phyloP scores from a whole-genome alignment of 2,888 invertebrate species.

The Calameuta idolon region DNA sequence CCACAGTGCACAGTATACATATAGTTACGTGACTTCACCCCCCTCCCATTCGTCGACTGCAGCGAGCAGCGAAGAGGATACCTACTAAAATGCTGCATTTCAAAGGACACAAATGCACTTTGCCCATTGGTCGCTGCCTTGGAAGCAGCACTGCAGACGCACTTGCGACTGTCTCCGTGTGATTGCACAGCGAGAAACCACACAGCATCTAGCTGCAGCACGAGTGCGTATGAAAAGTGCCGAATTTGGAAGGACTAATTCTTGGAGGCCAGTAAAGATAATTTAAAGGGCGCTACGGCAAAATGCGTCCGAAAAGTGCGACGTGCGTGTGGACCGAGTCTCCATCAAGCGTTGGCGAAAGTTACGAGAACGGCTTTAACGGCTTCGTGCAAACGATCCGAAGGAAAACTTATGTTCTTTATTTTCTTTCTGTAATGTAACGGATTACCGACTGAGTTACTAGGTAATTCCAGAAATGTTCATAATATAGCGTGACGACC shows the following conservation, averaged over 20 bases:
- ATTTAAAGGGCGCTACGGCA: not conserved
- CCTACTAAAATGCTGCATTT: too few relatives aligned
- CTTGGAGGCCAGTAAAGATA: not conserved
- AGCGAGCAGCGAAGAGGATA: too few relatives aligned
- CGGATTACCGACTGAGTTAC: too few relatives aligned
- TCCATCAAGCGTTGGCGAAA: not conserved
- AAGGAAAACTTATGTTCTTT: not conserved
- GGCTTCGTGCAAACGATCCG: not conserved
- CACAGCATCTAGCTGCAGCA: too few relatives aligned
- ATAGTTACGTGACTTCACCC: too few relatives aligned
- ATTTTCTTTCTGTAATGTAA: not conserved
- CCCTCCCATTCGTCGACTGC: too few relatives aligned
- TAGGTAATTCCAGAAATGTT: too few relatives aligned
- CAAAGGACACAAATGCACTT: too few relatives aligned
- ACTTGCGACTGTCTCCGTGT: not conserved
- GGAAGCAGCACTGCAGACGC: too few relatives aligned
- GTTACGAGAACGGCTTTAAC: not conserved
- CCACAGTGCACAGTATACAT: not conserved
- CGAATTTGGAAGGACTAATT: not conserved
- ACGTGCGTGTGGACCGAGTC: not conserved
- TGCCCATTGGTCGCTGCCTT: too few relatives aligned
- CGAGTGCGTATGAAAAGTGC: not conserved
- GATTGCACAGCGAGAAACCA: not conserved
- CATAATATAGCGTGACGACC: too few relatives aligned
- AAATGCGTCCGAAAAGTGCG: slow-evolving; percentile 14